Evolutionary conservation across 2,888 invertebrate species (phyloP), one percentile per base, ranked within the genome.

Genomic region (Sympetrum striolatum): DNA sequence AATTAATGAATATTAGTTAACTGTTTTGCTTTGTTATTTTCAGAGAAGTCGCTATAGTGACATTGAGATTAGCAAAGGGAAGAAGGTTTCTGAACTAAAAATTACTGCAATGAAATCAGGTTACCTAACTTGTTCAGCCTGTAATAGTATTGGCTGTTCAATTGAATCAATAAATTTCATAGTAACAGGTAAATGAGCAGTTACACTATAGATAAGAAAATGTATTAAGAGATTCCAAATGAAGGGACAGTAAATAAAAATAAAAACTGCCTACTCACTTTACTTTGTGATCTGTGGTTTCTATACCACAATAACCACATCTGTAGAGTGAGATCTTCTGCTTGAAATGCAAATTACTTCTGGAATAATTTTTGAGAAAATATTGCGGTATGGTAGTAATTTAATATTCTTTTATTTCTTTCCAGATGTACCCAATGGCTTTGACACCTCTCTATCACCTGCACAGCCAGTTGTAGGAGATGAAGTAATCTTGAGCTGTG

Each of bases 401-500:
- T 44, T 6, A 44, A 44, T 44, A 53, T 58, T 86, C 18, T 80
- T 31, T 82, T 64, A 90, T 80, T 92, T 90, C 91, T 90, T 93
- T 93, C 25, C 91, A 95, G 95, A 95, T 92, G 94, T 95, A 6
- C 91, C 93, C 64, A 93, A 94, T 79, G 95, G 95, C 15, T 94
- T 94, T 91, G 93, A 93, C 80, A 93, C 94, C 31, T 93, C 93
- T 0, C 93, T 94, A 53, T 91, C 15, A 91, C 92, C 6, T 86
- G 91, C 5, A 48, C 73, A 91, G 80, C 92, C 95, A 1, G 95
- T 96, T 0, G 94, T 94, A 53, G 95, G 95, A 0, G 96, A 96
- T 91, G 92, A 94, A 90, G 92, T 96, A 0, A 93, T 93, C 25
- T 92, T 96, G 10, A 94, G 93, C 8, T 97, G 97, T 93, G 95